Evolutionary conservation across 2,113 vertebrate genomes (phyloP).

Genomic region (Rana temporaria): DNA sequence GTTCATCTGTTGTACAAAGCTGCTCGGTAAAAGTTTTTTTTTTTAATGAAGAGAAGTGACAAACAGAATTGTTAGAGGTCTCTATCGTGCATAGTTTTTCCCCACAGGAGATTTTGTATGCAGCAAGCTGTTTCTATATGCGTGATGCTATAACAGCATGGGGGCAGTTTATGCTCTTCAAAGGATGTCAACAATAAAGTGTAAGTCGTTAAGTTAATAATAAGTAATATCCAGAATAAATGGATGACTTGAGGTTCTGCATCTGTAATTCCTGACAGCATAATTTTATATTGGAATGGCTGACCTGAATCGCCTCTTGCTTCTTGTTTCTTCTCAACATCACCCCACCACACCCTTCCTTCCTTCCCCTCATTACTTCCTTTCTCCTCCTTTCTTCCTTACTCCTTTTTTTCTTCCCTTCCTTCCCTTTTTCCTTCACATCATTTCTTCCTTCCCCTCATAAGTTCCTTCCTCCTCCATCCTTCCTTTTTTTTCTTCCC

Average conservation of each 20-base stretch:
- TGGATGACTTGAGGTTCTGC: constrained; percentile 28
- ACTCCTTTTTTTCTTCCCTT: too few species aligned
- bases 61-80: neutral
- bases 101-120: constrained; percentile 20
- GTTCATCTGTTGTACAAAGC: neutral
- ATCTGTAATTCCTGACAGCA: constrained; percentile 15
- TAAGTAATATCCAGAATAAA: constrained; percentile 33
- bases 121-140: neutral
- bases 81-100: neutral
- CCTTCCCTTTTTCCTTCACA: too few species aligned
- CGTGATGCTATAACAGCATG: constrained; percentile 26
- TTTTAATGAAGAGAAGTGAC: neutral
- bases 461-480: too few species aligned
- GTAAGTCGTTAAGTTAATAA: constrained; percentile 35
- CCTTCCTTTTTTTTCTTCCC: too few species aligned
- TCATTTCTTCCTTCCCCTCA: too few species aligned
- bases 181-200: constrained; percentile 44
- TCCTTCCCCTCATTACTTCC: too few species aligned
- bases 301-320: neutral
- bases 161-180: constrained; percentile 11
- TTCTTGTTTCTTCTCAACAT: neutral
- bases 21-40: neutral
- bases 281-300: neutral
- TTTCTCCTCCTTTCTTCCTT: too few species aligned
- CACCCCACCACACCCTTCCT: too few species aligned